Conservation (phyloP, 1,140 invertebrate genomes). For the Trissolcus basalis region DNA sequence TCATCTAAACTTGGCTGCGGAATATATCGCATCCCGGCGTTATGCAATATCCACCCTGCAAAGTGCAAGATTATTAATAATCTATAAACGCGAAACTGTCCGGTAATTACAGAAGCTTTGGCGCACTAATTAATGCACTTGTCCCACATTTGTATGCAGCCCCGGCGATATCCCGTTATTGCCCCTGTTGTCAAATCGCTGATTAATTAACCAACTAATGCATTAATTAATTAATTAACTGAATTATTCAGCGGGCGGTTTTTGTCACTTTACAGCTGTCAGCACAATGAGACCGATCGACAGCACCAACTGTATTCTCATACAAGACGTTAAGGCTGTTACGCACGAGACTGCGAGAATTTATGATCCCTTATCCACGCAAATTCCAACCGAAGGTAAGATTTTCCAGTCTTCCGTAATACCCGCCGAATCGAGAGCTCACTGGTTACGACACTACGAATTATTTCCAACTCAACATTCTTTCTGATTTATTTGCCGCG, state of each 20-base stretch:
- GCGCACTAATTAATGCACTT: conserved; percentile 37
- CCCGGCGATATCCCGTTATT: too few relatives aligned
- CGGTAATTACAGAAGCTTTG: conserved; percentile 42
- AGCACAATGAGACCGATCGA: conserved; percentile 90
- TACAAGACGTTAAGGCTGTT: conserved; percentile 91
- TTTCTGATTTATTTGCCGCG: not conserved
- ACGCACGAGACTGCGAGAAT: conserved; percentile 85
- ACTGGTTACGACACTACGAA: too few relatives aligned
- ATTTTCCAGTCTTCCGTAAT: conserved; percentile 10
- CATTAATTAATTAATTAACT: not conserved
- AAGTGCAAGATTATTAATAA: conserved; percentile 49
- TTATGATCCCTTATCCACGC: conserved; percentile 83
- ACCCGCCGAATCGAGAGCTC: too few relatives aligned
- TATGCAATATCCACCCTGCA: conserved; percentile 42
- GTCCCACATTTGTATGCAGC: conserved; percentile 12
- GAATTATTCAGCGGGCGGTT: too few relatives aligned
- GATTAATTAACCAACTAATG: not conserved
- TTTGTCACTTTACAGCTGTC: conserved; percentile 81
- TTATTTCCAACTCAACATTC: not conserved
- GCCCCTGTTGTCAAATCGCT: too few relatives aligned
- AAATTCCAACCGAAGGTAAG: conserved; percentile 85
- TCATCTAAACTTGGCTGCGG: conserved; percentile 35
- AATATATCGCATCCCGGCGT: conserved; percentile 27
- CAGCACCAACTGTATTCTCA: conserved; percentile 89
- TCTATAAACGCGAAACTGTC: conserved; percentile 35